Conservation (phyloP, 2,888 invertebrate genomes). For the Acleris holmiana region DNA sequence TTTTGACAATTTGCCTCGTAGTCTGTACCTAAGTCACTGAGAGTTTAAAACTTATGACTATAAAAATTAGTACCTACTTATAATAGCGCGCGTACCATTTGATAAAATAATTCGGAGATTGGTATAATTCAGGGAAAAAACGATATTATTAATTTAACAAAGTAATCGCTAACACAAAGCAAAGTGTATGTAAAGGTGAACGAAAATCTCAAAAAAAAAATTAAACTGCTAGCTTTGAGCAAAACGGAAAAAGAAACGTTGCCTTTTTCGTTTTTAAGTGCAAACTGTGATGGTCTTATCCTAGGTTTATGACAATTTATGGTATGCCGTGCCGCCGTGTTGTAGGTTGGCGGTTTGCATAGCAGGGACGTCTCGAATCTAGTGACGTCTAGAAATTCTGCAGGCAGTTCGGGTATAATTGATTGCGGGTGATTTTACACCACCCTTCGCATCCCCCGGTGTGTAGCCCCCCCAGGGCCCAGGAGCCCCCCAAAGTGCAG, state of each 20-base stretch:
- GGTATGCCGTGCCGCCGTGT: constrained; percentile 21
- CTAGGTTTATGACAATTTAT: constrained; percentile 3
- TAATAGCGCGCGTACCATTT: no score
- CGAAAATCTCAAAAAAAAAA: neutral
- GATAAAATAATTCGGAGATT: no score
- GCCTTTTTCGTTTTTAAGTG: neutral
- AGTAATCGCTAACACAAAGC: neutral
- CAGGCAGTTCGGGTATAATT: constrained; percentile 84
- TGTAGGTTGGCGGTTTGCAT: constrained; percentile 33
- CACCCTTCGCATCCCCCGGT: constrained; percentile 64
- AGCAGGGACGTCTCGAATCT: constrained; percentile 50
- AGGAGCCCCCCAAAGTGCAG: constrained; percentile 71
- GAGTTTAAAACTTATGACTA: no score
- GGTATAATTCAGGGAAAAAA: no score
- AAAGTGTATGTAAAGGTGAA: neutral
- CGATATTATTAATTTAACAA: neutral
- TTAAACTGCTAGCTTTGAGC: neutral
- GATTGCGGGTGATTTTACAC: constrained; percentile 84
- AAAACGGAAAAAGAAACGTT: neutral
- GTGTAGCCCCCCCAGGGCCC: constrained; percentile 58
- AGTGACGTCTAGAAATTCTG: constrained; percentile 80
- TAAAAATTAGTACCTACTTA: no score
- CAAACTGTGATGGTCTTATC: neutral
- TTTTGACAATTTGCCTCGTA: no score
- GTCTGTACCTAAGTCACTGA: no score